Percentiles rank a stretch among this genome's conserved stretches.
Evolutionary conservation across 1,140 invertebrate genomes (phyloP).

Genomic region (Bombus superbus): DNA sequence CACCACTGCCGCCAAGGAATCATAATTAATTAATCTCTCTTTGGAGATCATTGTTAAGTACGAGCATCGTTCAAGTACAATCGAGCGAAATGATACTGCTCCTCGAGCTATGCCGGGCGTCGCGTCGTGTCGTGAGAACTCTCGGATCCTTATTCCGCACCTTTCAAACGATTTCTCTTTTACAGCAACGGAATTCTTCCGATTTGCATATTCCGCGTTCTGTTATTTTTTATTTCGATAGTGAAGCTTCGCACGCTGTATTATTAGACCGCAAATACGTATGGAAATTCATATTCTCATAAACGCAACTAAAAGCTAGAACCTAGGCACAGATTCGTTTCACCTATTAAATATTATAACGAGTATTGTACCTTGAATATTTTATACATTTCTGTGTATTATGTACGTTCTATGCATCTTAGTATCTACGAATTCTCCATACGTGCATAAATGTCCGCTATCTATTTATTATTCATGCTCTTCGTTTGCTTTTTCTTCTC

Average conservation of each 20-base stretch:
- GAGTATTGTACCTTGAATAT: too few relatives aligned
- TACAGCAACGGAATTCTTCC: neutral
- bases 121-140: constrained; percentile 18
- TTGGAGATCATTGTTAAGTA: constrained; percentile 32
- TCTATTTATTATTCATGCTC: neutral
- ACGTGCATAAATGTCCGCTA: neutral
- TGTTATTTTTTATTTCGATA: neutral
- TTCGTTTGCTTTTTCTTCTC: neutral
- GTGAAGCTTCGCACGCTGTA: too few relatives aligned
- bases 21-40: constrained; percentile 48
- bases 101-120: too few relatives aligned
- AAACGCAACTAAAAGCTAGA: too few relatives aligned
- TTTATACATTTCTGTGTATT: too few relatives aligned
- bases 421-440: too few relatives aligned
- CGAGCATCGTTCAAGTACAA: constrained; percentile 15
- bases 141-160: neutral
- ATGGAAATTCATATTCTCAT: too few relatives aligned
- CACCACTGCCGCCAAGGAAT: constrained; percentile 37
- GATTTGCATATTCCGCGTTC: neutral
- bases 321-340: too few relatives aligned
- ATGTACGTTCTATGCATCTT: too few relatives aligned
- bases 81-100: constrained; percentile 39
- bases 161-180: neutral
- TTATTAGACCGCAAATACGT: too few relatives aligned
- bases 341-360: too few relatives aligned